These are phyloP conservation scores for Bubo bubo DNA, from an alignment of 2,113 vertebrate species.

Conservation along the genomic window DNA sequence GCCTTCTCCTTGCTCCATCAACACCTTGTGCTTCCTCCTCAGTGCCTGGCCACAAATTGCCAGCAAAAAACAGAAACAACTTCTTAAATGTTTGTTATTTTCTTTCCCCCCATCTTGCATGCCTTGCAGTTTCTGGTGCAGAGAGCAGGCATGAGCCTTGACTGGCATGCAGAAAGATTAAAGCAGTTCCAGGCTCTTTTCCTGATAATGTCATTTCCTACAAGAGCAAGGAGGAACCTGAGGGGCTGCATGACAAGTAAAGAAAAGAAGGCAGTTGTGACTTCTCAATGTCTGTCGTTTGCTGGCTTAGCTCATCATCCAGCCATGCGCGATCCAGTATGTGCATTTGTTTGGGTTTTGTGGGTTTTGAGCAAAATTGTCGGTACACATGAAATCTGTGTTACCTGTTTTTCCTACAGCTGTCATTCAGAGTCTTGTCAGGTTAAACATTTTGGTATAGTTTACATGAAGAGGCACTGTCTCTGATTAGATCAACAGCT, in stretches of 20 bases:
- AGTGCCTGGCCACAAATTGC: not conserved
- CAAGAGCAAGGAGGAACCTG: not conserved
- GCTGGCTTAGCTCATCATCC: not conserved
- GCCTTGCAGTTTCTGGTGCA: not conserved
- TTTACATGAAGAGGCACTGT: not conserved
- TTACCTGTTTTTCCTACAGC: not conserved
- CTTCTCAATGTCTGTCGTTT: not conserved
- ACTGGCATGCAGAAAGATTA: not conserved
- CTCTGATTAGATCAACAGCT: not conserved
- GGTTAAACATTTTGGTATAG: not conserved
- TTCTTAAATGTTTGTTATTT: not conserved
- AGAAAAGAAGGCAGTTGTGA: not conserved
- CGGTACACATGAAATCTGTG: accelerated
- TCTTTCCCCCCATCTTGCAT: not conserved
- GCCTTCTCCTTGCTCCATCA: not conserved
- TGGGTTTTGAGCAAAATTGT: not conserved
- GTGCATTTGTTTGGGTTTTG: not conserved
- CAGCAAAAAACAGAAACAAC: not conserved
- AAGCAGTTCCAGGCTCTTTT: not conserved
- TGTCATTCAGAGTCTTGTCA: not conserved
- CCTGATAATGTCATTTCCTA: not conserved
- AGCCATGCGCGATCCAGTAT: not conserved
- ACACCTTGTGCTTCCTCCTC: not conserved
- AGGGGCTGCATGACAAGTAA: not conserved
- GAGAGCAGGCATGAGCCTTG: not conserved